Evolutionary conservation across 2,888 invertebrate genomes (phyloP).

Genomic region (Acanthoscelides obtectus): DNA sequence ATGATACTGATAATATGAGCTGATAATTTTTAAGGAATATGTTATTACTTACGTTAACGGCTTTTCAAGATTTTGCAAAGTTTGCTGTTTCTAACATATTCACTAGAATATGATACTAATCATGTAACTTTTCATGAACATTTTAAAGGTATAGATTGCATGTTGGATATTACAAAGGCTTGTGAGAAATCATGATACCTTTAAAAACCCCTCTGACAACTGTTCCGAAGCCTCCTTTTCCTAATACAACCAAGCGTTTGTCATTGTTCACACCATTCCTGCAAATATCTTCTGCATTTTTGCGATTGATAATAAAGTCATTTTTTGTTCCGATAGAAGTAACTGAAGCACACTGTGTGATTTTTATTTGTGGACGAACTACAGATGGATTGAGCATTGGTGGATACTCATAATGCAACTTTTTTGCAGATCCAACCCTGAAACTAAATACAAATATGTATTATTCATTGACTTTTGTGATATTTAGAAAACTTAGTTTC

Average conservation of each 20-base stretch:
- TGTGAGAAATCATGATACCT: constrained; percentile 26
- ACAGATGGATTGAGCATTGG: background rate
- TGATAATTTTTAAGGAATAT: too few relatives aligned
- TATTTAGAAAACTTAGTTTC: background rate
- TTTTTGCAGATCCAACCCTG: background rate
- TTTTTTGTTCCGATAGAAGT: background rate
- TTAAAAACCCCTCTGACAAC: constrained; percentile 38
- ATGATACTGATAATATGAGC: too few relatives aligned
- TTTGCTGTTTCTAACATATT: too few relatives aligned
- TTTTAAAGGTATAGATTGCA: too few relatives aligned
- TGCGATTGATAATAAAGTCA: constrained; percentile 28
- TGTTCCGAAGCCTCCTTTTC: constrained; percentile 42
- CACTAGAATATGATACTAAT: too few relatives aligned
- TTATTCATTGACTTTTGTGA: background rate
- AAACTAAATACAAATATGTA: background rate
- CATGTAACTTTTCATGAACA: background rate
- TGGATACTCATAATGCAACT: background rate
- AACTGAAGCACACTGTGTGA: background rate
- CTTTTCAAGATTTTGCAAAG: too few relatives aligned
- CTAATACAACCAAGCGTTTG: constrained; percentile 33
- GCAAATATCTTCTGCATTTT: constrained; percentile 34
- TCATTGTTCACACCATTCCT: constrained; percentile 30
- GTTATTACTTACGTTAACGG: too few relatives aligned
- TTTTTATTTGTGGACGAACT: background rate
- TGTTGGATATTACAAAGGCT: background rate